phyloP scores from a whole-genome alignment of 2,113 vertebrate genomes.

The Pristiophorus japonicus region DNA sequence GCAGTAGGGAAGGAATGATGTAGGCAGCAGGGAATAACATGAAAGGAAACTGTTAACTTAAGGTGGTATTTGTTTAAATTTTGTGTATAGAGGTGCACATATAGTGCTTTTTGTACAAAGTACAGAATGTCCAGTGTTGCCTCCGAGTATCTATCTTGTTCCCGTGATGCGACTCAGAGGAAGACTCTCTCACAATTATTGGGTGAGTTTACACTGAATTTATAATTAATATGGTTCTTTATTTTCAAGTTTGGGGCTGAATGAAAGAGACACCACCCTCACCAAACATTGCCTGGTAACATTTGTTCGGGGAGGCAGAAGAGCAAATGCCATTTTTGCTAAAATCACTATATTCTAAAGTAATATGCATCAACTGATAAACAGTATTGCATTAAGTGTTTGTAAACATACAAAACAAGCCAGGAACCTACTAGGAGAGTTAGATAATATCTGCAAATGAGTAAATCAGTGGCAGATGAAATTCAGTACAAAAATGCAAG shows the following conservation, averaged over 20 bases:
- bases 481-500: not conserved
- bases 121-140: not conserved
- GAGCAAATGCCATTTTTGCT: not conserved
- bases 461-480: not conserved
- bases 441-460: not conserved
- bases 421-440: not conserved
- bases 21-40: not conserved
- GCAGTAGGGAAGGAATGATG: not conserved
- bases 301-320: not conserved
- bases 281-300: not conserved
- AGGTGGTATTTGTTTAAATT: not conserved
- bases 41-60: not conserved
- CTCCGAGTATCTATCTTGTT: not conserved
- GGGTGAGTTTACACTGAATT: not conserved
- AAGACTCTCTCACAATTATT: constrained; percentile 13
- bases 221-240: not conserved
- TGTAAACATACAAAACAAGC: not conserved
- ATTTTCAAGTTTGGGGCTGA: not conserved
- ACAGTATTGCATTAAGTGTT: not conserved
- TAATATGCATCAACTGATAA: not conserved
- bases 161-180: not conserved
- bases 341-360: not conserved
- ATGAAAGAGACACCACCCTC: not conserved
- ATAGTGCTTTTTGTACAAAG: not conserved
- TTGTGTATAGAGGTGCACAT: not conserved